These are phyloP conservation scores for Physeter macrocephalus DNA, from an alignment of 2,113 vertebrate genomes.

Conservation along the genomic window DNA sequence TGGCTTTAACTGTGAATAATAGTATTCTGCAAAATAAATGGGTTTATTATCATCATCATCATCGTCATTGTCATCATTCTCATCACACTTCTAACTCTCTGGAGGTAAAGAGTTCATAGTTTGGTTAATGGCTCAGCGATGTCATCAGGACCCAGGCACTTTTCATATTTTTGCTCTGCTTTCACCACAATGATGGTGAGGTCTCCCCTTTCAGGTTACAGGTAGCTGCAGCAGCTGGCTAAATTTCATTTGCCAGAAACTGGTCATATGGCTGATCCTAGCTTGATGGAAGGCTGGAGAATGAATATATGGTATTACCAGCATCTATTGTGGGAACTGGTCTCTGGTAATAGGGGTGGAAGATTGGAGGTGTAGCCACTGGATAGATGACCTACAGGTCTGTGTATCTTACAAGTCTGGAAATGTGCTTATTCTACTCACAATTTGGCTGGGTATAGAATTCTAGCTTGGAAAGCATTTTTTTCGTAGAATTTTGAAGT, in stretches of 20 bases:
- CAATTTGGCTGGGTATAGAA: background rate
- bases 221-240: background rate
- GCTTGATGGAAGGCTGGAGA: background rate
- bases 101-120: background rate
- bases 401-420: background rate
- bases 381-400: background rate
- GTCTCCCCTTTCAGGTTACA: background rate
- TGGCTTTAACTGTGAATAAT: background rate
- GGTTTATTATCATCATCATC: background rate
- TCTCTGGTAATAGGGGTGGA: background rate
- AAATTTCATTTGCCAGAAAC: background rate
- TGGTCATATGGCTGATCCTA: background rate
- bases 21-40: background rate
- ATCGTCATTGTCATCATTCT: no score
- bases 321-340: background rate
- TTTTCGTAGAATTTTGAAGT: background rate
- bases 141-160: background rate
- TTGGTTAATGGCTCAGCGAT: background rate
- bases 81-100: background rate
- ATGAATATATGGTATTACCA: background rate
- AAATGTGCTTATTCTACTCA: background rate
- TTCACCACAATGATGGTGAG: background rate
- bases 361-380: background rate
- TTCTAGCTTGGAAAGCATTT: background rate
- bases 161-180: background rate